Percentiles rank a stretch among this genome's conserved stretches.
Evolutionary conservation across 2,113 vertebrate species (phyloP).

Genomic region (Theristicus caerulescens): DNA sequence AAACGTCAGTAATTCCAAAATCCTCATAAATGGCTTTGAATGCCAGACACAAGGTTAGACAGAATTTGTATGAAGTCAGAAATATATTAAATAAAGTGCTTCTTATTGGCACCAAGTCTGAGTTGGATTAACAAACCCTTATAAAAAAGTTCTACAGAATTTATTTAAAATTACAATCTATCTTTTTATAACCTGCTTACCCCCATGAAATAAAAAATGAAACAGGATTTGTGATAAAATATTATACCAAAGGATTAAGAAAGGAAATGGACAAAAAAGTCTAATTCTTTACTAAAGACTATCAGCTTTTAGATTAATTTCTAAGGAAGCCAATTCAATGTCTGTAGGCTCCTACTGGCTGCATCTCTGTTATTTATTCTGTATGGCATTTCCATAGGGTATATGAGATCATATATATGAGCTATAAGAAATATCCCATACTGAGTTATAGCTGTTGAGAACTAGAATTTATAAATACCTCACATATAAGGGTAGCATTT

Average conservation of each 20-base stretch:
- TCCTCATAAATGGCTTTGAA: conserved; percentile 7
- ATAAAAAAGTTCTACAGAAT: background rate
- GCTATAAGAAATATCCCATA: background rate
- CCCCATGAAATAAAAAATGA: background rate
- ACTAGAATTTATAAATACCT: background rate
- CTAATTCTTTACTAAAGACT: background rate
- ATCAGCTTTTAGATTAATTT: background rate
- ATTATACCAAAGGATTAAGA: background rate
- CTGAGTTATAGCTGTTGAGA: background rate
- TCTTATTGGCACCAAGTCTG: background rate
- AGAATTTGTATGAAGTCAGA: conserved; percentile 14
- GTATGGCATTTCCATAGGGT: background rate
- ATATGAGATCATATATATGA: background rate
- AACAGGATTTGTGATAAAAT: background rate
- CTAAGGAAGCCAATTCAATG: background rate
- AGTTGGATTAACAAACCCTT: background rate
- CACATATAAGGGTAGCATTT: background rate
- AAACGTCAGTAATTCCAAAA: conserved; percentile 54
- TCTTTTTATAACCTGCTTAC: background rate
- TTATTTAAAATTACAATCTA: background rate
- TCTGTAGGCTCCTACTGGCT: background rate
- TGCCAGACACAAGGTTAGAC: background rate
- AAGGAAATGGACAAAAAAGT: background rate
- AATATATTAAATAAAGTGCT: background rate
- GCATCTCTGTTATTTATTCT: background rate